phyloP scores from a whole-genome alignment of 2,113 vertebrate species.

The Ornithorhynchus anatinus region DNA sequence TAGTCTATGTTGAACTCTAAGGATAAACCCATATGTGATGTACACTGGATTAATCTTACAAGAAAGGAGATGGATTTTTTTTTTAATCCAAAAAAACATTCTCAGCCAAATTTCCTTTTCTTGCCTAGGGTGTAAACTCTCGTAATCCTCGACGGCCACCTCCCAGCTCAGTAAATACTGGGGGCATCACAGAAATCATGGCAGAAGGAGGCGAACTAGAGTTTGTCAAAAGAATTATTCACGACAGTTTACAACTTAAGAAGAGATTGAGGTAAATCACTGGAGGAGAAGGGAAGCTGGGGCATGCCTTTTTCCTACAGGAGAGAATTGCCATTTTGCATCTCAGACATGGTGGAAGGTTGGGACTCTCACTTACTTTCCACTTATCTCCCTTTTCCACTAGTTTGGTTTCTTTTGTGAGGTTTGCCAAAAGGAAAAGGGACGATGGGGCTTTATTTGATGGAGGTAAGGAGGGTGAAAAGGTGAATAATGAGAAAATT shows the following conservation, averaged over 20 bases:
- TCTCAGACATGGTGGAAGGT: too few species aligned
- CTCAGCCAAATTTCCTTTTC: background rate
- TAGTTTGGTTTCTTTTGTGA: too few species aligned
- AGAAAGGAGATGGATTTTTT: too few species aligned
- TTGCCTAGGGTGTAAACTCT: constrained; percentile 91
- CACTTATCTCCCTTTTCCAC: too few species aligned
- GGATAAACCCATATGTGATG: too few species aligned
- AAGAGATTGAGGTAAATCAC: constrained; percentile 84
- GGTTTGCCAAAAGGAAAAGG: constrained; percentile 12
- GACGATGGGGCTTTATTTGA: background rate
- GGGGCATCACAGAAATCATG: constrained; percentile 98
- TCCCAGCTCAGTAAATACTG: constrained; percentile 97
- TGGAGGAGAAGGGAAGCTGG: background rate
- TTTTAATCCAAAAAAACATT: too few species aligned
- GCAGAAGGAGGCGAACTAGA: constrained; percentile 97
- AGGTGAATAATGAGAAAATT: background rate
- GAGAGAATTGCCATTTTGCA: background rate
- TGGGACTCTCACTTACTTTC: too few species aligned
- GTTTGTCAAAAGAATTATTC: constrained; percentile 98
- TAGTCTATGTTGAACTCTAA: too few species aligned
- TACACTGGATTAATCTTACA: too few species aligned
- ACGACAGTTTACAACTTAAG: constrained; percentile 97
- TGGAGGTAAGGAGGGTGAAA: constrained; percentile 28
- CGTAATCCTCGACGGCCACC: constrained; percentile 93
- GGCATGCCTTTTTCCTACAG: background rate